These are phyloP conservation scores for Hyles vespertilio DNA, from an alignment of 1,140 invertebrate species.

Conservation along the genomic window DNA sequence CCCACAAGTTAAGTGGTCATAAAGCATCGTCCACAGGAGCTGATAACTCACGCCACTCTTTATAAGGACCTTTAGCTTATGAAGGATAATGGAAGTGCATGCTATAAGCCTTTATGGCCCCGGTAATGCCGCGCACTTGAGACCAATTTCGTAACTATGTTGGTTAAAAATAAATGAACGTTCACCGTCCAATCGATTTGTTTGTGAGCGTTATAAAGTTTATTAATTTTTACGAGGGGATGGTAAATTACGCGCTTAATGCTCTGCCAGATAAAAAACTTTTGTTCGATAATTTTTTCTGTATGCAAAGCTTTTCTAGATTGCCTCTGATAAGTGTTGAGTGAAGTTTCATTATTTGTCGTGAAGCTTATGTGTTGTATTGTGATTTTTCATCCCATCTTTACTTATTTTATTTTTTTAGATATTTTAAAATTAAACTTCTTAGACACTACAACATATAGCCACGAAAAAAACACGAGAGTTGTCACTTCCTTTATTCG, in stretches of 20 bases:
- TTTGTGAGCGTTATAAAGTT: too few species aligned
- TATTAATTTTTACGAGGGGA: too few species aligned
- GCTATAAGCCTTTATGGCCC: conserved; percentile 46
- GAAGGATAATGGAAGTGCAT: conserved; percentile 51
- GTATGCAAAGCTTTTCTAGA: neutral
- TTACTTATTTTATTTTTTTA: too few species aligned
- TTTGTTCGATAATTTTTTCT: neutral
- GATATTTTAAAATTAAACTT: too few species aligned
- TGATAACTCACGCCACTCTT: conserved; percentile 41
- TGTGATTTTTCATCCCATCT: too few species aligned
- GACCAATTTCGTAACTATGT: conserved; percentile 51
- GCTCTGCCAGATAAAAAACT: too few species aligned
- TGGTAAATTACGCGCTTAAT: too few species aligned
- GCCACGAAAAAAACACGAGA: too few species aligned
- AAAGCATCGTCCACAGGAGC: conserved; percentile 32
- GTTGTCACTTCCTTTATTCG: too few species aligned
- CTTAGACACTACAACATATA: too few species aligned
- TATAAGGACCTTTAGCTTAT: conserved; percentile 47
- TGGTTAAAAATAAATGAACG: conserved; percentile 30
- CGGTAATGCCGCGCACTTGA: conserved; percentile 20
- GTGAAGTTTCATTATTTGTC: neutral
- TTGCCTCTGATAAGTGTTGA: neutral
- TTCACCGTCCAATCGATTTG: too few species aligned
- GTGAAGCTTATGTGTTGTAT: too few species aligned
- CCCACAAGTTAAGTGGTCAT: conserved; percentile 35